A percentile compares a stretch with the other conserved stretches of the same genome.
Evolutionary conservation across 2,888 invertebrate genomes (phyloP).

Genomic region (Agrenia bidenticulata): DNA sequence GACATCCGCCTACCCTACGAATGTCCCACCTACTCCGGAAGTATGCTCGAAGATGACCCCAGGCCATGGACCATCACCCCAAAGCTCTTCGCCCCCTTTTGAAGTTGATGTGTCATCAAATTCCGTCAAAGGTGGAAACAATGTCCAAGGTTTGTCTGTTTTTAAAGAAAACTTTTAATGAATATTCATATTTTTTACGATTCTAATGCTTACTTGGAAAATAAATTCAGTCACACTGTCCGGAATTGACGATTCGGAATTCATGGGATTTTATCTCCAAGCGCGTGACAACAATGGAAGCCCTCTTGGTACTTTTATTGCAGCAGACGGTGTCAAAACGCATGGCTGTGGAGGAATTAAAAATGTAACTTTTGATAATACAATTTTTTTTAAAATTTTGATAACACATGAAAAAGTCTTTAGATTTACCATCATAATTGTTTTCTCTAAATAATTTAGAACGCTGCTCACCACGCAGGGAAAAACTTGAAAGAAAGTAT

Average conservation of each 20-base stretch:
- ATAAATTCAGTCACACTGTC: constrained; percentile 20
- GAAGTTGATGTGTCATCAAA: constrained; percentile 22
- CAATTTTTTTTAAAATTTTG: not conserved
- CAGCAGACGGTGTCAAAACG: constrained; percentile 22
- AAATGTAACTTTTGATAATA: no score
- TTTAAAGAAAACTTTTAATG: no score
- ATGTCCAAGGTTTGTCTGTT: constrained; percentile 32
- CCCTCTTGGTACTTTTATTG: constrained; percentile 39
- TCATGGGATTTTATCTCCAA: constrained; percentile 46
- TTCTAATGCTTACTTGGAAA: constrained; percentile 13
- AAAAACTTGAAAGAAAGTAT: constrained; percentile 30
- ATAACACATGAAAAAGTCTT: not conserved
- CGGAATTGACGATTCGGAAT: constrained; percentile 20
- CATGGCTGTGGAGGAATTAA: constrained; percentile 40
- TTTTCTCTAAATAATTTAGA: no score
- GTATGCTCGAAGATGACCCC: constrained; percentile 44
- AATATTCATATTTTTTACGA: not conserved
- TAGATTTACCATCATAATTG: no score
- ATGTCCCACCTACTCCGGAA: constrained; percentile 34
- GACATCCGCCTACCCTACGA: constrained; percentile 24
- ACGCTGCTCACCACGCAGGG: constrained; percentile 39
- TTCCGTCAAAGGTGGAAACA: constrained; percentile 28
- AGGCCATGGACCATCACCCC: constrained; percentile 42
- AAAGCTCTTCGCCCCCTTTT: constrained; percentile 26
- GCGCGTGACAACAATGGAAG: constrained; percentile 33